Evolutionary conservation across 2,797 vertebrate species (phyloP).

Genomic region (Serranus cabrilla): DNA sequence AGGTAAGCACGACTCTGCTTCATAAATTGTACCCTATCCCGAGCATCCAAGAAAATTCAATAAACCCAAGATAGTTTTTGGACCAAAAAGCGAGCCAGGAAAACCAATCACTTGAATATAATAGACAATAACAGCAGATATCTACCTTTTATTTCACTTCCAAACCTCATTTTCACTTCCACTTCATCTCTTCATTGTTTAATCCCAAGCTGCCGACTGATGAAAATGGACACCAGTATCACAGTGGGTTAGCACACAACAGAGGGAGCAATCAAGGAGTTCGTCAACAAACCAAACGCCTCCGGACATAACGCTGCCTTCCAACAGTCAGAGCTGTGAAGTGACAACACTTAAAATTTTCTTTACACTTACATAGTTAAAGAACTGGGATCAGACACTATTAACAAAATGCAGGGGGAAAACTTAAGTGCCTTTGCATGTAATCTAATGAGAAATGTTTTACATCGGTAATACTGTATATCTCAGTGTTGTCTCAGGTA

Average conservation of each 20-base stretch:
- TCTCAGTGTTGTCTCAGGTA: conserved; percentile 28
- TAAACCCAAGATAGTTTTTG: background rate
- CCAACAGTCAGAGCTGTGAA: background rate
- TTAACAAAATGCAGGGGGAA: background rate
- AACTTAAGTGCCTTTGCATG: conserved; percentile 6
- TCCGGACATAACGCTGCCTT: conserved; percentile 83
- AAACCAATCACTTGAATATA: background rate
- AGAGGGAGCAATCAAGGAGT: conserved; percentile 72
- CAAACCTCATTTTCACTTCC: background rate
- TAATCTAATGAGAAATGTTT: conserved; percentile 4
- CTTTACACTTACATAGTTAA: background rate
- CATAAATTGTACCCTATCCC: too few species aligned
- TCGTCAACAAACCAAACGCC: conserved; percentile 81
- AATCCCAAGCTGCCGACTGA: conserved; percentile 57
- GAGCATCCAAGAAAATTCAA: background rate
- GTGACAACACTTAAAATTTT: background rate
- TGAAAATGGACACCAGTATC: conserved; percentile 68
- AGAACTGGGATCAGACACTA: background rate
- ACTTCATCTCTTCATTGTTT: conserved; percentile 27
- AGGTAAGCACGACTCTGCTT: conserved; percentile 76
- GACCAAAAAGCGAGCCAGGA: background rate
- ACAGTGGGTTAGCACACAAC: conserved; percentile 44
- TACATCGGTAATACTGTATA: background rate
- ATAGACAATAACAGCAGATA: background rate
- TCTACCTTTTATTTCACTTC: background rate